Conservation (phyloP, 2,113 vertebrate genomes). For the Semnopithecus entellus region DNA sequence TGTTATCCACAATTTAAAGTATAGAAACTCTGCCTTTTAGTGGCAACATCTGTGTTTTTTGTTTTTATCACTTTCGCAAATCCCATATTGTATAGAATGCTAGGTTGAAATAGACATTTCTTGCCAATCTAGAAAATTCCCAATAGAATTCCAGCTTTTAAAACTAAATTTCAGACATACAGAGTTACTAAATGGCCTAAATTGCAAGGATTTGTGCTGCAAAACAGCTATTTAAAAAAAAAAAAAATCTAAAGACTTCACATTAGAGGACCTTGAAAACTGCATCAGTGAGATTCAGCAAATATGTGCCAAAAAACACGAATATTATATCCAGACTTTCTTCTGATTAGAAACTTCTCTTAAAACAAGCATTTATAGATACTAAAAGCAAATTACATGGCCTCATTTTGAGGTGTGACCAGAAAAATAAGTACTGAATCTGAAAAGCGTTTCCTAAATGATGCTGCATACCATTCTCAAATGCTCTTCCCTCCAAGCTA, state of each 20-base stretch:
- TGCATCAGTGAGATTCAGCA: conserved; percentile 5
- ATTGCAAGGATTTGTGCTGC: conserved; percentile 63
- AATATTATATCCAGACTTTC: conserved; percentile 35
- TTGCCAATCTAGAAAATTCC: conserved; percentile 57
- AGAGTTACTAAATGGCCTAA: conserved; percentile 52
- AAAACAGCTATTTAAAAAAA: conserved; percentile 45
- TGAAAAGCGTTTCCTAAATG: conserved; percentile 38
- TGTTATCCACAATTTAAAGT: not conserved
- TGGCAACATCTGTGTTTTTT: conserved; percentile 33
- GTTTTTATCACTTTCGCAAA: conserved; percentile 56
- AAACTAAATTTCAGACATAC: conserved; percentile 61
- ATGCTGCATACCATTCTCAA: not conserved
- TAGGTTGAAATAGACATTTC: conserved; percentile 56
- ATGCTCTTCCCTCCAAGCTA: not conserved
- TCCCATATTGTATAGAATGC: conserved; percentile 37
- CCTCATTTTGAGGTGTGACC: conserved; percentile 58
- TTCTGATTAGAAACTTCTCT: conserved; percentile 56
- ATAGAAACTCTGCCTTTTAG: conserved; percentile 60
- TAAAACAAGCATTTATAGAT: conserved; percentile 53
- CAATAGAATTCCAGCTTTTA: conserved; percentile 64
- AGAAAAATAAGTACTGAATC: conserved; percentile 44
- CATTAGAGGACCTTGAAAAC: conserved; percentile 58
- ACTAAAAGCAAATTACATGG: conserved; percentile 63
- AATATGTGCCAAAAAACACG: conserved; percentile 13
- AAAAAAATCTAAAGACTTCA: not conserved